These are phyloP conservation scores for Delia radicum DNA, from an alignment of 1,140 invertebrate genomes.

Conservation along the genomic window DNA sequence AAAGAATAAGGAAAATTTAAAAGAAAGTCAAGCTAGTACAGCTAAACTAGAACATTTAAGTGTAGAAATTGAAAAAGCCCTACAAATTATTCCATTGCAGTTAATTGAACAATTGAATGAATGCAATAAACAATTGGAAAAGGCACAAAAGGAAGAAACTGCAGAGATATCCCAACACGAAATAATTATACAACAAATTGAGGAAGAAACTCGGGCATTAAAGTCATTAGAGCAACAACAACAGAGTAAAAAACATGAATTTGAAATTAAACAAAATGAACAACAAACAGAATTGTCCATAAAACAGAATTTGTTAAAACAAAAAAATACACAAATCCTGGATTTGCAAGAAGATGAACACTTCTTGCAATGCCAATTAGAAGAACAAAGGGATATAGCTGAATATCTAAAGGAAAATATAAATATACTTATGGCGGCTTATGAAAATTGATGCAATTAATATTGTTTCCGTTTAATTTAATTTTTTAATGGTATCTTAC, in stretches of 20 bases:
- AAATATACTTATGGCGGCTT: neutral
- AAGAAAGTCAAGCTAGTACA: conserved; percentile 32
- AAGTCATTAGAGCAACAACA: conserved; percentile 18
- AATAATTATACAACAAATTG: neutral
- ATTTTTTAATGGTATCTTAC: no score
- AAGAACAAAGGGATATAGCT: conserved; percentile 11
- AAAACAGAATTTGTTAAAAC: neutral
- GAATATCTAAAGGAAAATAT: conserved; percentile 4
- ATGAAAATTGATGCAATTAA: neutral
- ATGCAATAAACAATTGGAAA: conserved; percentile 30
- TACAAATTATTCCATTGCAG: conserved; percentile 27
- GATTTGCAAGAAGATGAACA: conserved; percentile 6
- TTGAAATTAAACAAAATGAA: conserved; percentile 17
- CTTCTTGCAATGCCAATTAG: neutral
- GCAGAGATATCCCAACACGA: conserved; percentile 17
- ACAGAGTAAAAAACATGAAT: conserved; percentile 14
- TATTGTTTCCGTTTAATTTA: conserved; percentile 7
- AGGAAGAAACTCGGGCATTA: conserved; percentile 23
- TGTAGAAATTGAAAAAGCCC: conserved; percentile 32
- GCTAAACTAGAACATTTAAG: conserved; percentile 29
- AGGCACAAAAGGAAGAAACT: conserved; percentile 24
- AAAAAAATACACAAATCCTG: neutral
- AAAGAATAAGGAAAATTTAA: neutral
- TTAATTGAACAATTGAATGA: conserved; percentile 32
- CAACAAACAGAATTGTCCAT: neutral